Percentiles rank a stretch among this genome's conserved stretches.
phyloP scores from a whole-genome alignment of 1,140 invertebrate species.

The Trigoniulus corallinus region DNA sequence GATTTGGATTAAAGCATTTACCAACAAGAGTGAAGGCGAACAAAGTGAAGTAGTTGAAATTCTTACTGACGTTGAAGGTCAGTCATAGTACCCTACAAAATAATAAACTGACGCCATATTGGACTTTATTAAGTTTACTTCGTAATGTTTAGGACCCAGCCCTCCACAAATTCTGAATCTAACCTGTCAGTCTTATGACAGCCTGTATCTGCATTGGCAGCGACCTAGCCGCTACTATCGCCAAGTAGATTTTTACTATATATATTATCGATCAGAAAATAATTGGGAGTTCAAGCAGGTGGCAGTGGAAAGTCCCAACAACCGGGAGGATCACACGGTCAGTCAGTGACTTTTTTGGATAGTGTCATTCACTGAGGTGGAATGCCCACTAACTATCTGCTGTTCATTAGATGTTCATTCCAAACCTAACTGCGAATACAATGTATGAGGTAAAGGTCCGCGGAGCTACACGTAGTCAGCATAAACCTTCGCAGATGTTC shows the following conservation, averaged over 20 bases:
- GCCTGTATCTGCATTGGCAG: constrained; percentile 62
- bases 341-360: constrained; percentile 15
- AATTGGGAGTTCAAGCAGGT: constrained; percentile 41
- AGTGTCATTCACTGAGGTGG: not conserved
- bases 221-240: constrained; percentile 34
- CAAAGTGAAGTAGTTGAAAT: constrained; percentile 50
- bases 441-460: constrained; percentile 55
- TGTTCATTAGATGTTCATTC: constrained; percentile 42
- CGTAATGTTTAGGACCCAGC: constrained; percentile 32
- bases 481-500: constrained; percentile 42
- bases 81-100: not conserved
- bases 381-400: not conserved
- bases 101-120: not conserved
- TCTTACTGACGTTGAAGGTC: constrained; percentile 57
- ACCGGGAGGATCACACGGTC: constrained; percentile 41
- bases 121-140: not conserved
- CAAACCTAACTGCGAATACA: constrained; percentile 52
- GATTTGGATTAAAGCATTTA: constrained; percentile 66
- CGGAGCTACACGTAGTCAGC: constrained; percentile 47
- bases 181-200: constrained; percentile 56
- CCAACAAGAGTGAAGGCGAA: constrained; percentile 50
- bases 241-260: constrained; percentile 55
- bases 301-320: constrained; percentile 36
- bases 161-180: constrained; percentile 61
- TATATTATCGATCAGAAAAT: constrained; percentile 43